These are phyloP conservation scores for Cosmia pyralina DNA, from an alignment of 2,888 invertebrate species.

Conservation along the genomic window DNA sequence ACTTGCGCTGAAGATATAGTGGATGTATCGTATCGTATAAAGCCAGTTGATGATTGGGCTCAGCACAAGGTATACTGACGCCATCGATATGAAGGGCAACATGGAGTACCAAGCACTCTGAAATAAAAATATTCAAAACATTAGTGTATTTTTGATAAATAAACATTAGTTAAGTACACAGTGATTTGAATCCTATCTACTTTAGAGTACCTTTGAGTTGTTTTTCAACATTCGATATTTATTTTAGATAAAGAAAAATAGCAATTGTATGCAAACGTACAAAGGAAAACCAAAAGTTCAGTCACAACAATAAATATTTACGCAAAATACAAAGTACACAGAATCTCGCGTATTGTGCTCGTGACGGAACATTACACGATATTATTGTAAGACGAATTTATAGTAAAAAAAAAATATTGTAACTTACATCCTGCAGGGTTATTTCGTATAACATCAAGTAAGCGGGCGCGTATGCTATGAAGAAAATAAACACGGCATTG, in stretches of 20 bases:
- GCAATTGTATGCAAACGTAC: neutral
- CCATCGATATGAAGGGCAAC: conserved; percentile 75
- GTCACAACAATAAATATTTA: neutral
- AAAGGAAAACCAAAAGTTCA: neutral
- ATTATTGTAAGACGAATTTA: neutral
- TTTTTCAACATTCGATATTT: neutral
- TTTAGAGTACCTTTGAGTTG: neutral
- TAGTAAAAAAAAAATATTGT: neutral
- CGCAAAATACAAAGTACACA: neutral
- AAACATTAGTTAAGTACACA: neutral
- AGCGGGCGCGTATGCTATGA: conserved; percentile 75
- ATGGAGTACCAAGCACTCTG: conserved; percentile 76
- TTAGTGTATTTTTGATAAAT: no score
- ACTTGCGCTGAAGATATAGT: conserved; percentile 74
- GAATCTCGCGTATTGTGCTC: neutral
- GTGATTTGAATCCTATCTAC: neutral
- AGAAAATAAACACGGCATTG: conserved; percentile 79
- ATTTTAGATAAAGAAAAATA: neutral
- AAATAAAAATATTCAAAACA: conserved; percentile 47
- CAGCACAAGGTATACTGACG: conserved; percentile 68
- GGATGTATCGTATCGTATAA: conserved; percentile 71
- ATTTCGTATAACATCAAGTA: conserved; percentile 71
- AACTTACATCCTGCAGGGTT: conserved; percentile 75
- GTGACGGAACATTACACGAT: neutral
- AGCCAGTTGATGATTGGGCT: conserved; percentile 76